A percentile compares a stretch with the other conserved stretches of the same genome.
phyloP scores from a whole-genome alignment of 2,888 invertebrate genomes.

The Lordiphosa andalusiaca region DNA sequence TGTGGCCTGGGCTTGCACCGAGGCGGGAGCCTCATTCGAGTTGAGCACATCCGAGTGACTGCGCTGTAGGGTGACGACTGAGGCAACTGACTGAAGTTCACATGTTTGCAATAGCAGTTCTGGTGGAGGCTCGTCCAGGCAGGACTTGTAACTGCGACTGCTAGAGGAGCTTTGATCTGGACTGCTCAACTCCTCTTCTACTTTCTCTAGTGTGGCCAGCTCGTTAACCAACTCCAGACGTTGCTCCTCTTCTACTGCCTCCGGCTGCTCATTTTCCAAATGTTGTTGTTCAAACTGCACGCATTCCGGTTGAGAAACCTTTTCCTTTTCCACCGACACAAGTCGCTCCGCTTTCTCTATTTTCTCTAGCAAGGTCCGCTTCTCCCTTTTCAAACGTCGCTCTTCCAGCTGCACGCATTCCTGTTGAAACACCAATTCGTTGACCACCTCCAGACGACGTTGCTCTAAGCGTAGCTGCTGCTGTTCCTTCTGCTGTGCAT shows the following conservation, averaged over 20 bases:
- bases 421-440: constrained; percentile 63
- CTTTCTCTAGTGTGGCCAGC: constrained; percentile 3
- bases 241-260: constrained; percentile 2
- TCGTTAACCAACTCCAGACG: constrained; percentile 12
- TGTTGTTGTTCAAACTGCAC: constrained; percentile 66
- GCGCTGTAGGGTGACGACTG: constrained; percentile 30
- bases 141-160: constrained; percentile 44
- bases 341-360: constrained; percentile 22
- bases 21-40: constrained; percentile 57
- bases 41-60: constrained; percentile 73
- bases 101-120: neutral
- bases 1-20: constrained; percentile 40
- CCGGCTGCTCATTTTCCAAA: constrained; percentile 58
- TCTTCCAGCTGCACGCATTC: constrained; percentile 70
- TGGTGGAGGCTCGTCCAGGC: constrained; percentile 24
- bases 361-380: constrained; percentile 26
- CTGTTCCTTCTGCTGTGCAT: constrained; percentile 63
- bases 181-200: constrained; percentile 24
- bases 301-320: constrained; percentile 59
- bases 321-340: constrained; percentile 65
- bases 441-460: constrained; percentile 63
- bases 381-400: constrained; percentile 58
- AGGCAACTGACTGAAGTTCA: no score
- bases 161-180: constrained; percentile 46
- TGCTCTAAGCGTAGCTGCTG: constrained; percentile 73